Evolutionary conservation across 2,888 invertebrate genomes (phyloP), one percentile per base, ranked within the genome.

Genomic region (Artemia sp.): DNA sequence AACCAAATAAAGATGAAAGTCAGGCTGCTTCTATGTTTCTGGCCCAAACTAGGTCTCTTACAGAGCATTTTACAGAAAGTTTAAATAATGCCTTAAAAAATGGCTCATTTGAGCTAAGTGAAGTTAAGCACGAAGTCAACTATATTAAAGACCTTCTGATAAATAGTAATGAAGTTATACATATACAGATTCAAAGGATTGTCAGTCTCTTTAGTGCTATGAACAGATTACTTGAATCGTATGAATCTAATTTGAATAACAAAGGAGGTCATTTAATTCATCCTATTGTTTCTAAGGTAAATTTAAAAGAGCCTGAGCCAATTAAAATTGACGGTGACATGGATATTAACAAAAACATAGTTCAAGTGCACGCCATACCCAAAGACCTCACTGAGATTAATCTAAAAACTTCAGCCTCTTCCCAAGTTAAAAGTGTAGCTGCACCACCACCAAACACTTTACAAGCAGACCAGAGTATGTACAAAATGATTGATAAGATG

Each of bases 401-500:
- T 24, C 14, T 9, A 58, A 58, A 58, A 58, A 19, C n/a, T 24
- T 24, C 10, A 10, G 10, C 10, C 10, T 58, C 24, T 10, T 24
- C 8, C 10, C 64, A 58, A 10, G 64, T 58, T 24, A 24, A 10
- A 10, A n/a, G 24, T 8, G 64, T 58, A 12, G 24, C n/a, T 8
- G 64, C 64, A 10, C 64, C 64, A 8, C n/a, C 64, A 58, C 64
- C 64, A n/a, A 1, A n/a, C 8, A 12, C 8, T 11, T 24, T 10
- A 24, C 2, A 19, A 24, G 64, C 14, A n/a, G 64, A 19, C 24
- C 64, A 12, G 8, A 11, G 10, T 24, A n/a, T 58, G 64, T 24
- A 58, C 64, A 58, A 58, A 24, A 58, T 24, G 14, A 58, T 58
- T 24, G 64, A 58, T 24, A 58, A 58, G 64, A n/a, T 58, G 24